These are phyloP conservation scores for Capitulum mitella DNA, from an alignment of 2,888 invertebrate species.

Conservation along the genomic window DNA sequence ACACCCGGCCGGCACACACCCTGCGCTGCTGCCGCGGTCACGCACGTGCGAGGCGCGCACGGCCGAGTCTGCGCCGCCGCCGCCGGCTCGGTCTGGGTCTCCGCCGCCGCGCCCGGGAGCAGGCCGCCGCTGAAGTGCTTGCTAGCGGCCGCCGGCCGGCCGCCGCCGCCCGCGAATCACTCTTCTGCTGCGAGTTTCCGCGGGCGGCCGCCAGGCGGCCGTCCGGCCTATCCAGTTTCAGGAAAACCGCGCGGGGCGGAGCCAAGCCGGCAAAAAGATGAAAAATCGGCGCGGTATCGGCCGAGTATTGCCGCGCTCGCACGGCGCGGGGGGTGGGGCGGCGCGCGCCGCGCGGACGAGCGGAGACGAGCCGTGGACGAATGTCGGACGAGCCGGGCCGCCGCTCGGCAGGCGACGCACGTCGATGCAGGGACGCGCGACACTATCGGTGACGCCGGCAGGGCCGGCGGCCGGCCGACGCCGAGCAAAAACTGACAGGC, in stretches of 20 bases:
- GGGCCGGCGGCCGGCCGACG: too few species aligned
- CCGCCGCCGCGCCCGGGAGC: too few species aligned
- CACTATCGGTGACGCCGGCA: background rate
- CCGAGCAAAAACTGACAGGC: too few species aligned
- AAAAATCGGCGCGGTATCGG: constrained; percentile 10
- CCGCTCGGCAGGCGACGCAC: background rate
- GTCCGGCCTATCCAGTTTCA: constrained; percentile 15
- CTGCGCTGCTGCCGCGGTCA: background rate
- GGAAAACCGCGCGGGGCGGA: constrained; percentile 20
- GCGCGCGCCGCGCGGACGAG: background rate
- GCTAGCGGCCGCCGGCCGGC: background rate
- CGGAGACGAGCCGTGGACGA: background rate
- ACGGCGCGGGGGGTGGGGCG: background rate
- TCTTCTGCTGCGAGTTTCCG: background rate
- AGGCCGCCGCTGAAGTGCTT: too few species aligned
- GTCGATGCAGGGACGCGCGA: background rate
- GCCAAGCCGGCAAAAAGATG: constrained; percentile 24
- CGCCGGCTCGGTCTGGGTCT: too few species aligned
- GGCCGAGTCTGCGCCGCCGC: too few species aligned
- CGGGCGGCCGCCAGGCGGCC: constrained; percentile 10
- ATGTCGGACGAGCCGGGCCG: background rate
- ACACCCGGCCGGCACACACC: background rate
- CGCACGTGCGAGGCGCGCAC: background rate
- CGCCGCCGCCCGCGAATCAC: constrained; percentile 4
- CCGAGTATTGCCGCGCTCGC: background rate